phyloP scores from a whole-genome alignment of 1,140 invertebrate genomes.

The Goniozus legneri region DNA sequence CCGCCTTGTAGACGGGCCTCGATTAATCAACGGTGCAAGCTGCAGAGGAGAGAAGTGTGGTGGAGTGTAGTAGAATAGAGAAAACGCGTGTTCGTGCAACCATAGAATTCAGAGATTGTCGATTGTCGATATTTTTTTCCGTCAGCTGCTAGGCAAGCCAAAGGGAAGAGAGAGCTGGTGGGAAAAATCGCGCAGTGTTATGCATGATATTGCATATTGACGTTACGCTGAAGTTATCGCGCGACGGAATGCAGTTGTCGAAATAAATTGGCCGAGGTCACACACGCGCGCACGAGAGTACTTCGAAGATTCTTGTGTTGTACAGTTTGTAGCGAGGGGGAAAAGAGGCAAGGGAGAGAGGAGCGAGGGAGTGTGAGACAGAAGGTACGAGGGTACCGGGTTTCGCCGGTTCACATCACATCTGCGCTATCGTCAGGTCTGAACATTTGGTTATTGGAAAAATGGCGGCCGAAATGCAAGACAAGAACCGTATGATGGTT shows the following conservation, averaged over 20 bases:
- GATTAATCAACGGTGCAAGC: too few species aligned
- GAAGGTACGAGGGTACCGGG: slow-evolving; percentile 21
- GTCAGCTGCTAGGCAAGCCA: not conserved
- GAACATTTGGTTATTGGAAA: slow-evolving; percentile 57
- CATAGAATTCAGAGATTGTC: slow-evolving; percentile 6
- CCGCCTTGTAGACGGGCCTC: not conserved
- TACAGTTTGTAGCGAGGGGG: slow-evolving; percentile 1
- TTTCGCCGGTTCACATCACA: slow-evolving; percentile 25
- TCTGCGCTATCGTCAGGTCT: slow-evolving; percentile 20
- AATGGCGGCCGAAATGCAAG: slow-evolving; percentile 74
- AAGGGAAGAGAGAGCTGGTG: not conserved
- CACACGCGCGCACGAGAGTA: not conserved
- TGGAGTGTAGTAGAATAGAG: not conserved
- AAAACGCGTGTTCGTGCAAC: slow-evolving; percentile 10
- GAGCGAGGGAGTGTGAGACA: slow-evolving; percentile 9
- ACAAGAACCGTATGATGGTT: slow-evolving; percentile 81
- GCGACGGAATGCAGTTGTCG: slow-evolving; percentile 36
- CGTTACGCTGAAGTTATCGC: slow-evolving; percentile 21
- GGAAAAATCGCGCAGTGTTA: slow-evolving; percentile 17
- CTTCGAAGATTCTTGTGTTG: not conserved
- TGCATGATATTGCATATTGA: slow-evolving; percentile 38
- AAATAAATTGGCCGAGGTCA: slow-evolving; percentile 30
- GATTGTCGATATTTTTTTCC: slow-evolving; percentile 1
- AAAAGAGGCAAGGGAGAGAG: slow-evolving; percentile 12
- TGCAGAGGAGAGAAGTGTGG: too few species aligned